A percentile compares a stretch with the other conserved stretches of the same genome.
These are phyloP conservation scores for Lysandra coridon DNA, from an alignment of 2,888 invertebrate species.

Conservation along the genomic window DNA sequence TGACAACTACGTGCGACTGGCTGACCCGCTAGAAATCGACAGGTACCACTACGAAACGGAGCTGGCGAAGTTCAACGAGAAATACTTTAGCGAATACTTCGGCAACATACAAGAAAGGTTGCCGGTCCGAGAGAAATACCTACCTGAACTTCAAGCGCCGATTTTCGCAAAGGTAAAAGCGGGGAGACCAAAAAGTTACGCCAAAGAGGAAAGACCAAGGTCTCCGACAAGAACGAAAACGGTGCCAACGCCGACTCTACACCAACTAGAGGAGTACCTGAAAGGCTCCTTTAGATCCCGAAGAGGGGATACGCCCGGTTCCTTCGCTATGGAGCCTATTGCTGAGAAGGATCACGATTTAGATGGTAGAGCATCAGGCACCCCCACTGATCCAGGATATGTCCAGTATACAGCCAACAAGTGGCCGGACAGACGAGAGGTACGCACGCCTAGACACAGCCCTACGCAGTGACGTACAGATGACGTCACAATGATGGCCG, in stretches of 20 bases:
- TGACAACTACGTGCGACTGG: constrained; percentile 66
- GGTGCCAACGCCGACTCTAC: constrained; percentile 68
- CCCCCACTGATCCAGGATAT: constrained; percentile 86
- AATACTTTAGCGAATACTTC: constrained; percentile 66
- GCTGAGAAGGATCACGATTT: constrained; percentile 64
- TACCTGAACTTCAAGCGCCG: constrained; percentile 74
- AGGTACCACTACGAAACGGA: constrained; percentile 69
- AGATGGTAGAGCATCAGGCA: constrained; percentile 79
- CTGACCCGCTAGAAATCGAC: constrained; percentile 67
- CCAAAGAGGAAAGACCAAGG: constrained; percentile 58
- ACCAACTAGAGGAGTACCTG: constrained; percentile 74
- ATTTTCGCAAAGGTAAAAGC: constrained; percentile 72
- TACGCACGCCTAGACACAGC: constrained; percentile 81
- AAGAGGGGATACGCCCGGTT: constrained; percentile 65
- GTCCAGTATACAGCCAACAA: constrained; percentile 86
- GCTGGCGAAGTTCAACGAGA: constrained; percentile 71
- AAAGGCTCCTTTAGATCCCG: constrained; percentile 56
- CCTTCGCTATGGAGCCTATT: constrained; percentile 80
- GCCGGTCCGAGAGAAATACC: constrained; percentile 66
- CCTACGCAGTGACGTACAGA: constrained; percentile 57
- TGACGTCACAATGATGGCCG: constrained; percentile 38
- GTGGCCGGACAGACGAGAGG: constrained; percentile 81
- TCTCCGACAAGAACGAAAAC: constrained; percentile 67
- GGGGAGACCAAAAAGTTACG: constrained; percentile 61
- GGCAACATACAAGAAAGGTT: constrained; percentile 64